Evolutionary conservation across 2,888 invertebrate genomes (phyloP).

Genomic region (Amaurobius ferox): DNA sequence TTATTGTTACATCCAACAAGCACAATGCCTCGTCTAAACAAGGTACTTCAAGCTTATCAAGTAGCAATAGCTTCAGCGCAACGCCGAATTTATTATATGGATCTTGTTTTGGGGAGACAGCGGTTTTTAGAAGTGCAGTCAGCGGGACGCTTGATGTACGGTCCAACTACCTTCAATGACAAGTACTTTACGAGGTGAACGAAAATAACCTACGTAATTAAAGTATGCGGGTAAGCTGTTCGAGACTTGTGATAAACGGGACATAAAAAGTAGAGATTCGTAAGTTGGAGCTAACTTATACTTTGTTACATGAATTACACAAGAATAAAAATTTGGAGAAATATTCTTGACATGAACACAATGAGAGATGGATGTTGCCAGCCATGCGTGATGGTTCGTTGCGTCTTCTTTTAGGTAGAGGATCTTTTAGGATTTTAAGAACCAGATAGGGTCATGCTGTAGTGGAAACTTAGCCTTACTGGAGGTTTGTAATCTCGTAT

Average conservation of each 20-base stretch:
- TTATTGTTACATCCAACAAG: not conserved
- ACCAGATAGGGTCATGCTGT: too few relatives aligned
- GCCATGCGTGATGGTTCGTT: not conserved
- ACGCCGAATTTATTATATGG: constrained; percentile 56
- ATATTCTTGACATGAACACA: not conserved
- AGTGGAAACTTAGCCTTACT: too few relatives aligned
- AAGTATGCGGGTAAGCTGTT: constrained; percentile 54
- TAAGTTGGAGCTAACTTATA: constrained; percentile 29
- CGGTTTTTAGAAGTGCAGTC: constrained; percentile 20
- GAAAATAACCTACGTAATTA: constrained; percentile 64
- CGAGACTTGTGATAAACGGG: constrained; percentile 52
- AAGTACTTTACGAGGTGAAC: constrained; percentile 65
- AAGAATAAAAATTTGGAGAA: not conserved
- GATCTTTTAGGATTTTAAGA: too few relatives aligned
- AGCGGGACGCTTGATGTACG: constrained; percentile 51
- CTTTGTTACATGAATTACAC: not conserved
- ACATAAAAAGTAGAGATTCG: constrained; percentile 56
- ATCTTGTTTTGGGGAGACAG: constrained; percentile 26
- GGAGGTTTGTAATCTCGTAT: too few relatives aligned
- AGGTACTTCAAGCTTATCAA: constrained; percentile 29
- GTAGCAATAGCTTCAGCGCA: constrained; percentile 37
- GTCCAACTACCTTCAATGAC: constrained; percentile 29
- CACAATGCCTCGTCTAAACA: not conserved
- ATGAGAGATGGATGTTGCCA: not conserved
- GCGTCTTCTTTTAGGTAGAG: not conserved